A percentile compares a stretch with the other conserved stretches of the same genome.
Conservation (phyloP, 2,888 invertebrate species). For the Erynnis tages region DNA sequence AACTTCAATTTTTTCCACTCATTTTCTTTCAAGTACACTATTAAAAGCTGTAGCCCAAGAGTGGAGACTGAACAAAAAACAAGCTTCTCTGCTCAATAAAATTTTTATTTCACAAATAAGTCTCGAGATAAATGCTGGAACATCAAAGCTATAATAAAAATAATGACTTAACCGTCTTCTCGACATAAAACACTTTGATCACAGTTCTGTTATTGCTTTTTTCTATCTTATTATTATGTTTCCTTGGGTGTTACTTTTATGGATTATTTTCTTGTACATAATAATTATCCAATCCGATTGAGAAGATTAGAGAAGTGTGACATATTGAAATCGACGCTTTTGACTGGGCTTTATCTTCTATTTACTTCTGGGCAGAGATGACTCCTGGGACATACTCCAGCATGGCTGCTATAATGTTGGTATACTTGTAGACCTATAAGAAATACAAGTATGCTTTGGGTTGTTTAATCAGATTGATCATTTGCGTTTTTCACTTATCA, state of each 20-base stretch:
- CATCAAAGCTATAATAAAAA: constrained; percentile 28
- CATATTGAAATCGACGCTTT: no score
- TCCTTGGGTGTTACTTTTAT: constrained; percentile 2
- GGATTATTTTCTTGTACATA: not conserved
- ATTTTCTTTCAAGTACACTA: constrained; percentile 14
- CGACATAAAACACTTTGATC: constrained; percentile 25
- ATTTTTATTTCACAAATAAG: constrained; percentile 26
- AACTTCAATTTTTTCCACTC: constrained; percentile 5
- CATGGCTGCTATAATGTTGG: no score
- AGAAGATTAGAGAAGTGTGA: no score
- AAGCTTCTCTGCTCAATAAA: constrained; percentile 22
- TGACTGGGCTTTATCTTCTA: no score
- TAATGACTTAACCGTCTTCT: constrained; percentile 27
- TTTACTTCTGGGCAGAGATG: no score
- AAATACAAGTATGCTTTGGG: no score
- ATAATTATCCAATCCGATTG: no score
- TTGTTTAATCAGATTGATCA: no score
- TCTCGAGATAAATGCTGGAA: constrained; percentile 26
- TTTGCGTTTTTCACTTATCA: no score
- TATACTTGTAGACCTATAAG: no score
- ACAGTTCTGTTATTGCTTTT: constrained; percentile 27
- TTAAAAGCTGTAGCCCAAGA: constrained; percentile 18
- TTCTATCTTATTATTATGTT: constrained; percentile 18
- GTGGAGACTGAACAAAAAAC: constrained; percentile 19
- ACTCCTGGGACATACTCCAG: no score